Evolutionary conservation across 2,113 vertebrate species (phyloP), one percentile per base, ranked within the genome.

Genomic region (Mola mola): DNA sequence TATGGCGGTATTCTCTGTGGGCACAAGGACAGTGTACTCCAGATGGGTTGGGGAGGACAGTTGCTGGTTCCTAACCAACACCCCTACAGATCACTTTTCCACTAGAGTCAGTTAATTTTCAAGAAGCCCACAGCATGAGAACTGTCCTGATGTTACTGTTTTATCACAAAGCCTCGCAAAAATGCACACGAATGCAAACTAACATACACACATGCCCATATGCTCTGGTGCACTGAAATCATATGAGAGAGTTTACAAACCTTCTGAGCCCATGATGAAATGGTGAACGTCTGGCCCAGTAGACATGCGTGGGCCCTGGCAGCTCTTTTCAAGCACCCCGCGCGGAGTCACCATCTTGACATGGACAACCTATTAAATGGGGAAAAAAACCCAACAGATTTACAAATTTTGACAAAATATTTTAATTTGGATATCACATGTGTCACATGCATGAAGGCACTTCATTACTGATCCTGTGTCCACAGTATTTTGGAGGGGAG

Each of bases 211-310:
- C 26, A 2, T 40, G 29, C 7, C 4, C 29, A 42, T 24, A 33
- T 47, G 61, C n/a, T n/a, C 6, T 6, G 10, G 16, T 20, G 37
- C 7, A 44, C 41, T 11, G 16, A 50, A 40, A 58, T 58, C 57
- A 36, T 16, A 31, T 5, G 28, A 61, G 26, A 64, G 37, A 36
- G 16, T 20, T 2, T 28, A 38, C 82, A 60, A 92, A 99, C 97
- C 97, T 95, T 99, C 97, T 63, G 97, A 99, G 86, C 97, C 97
- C 94, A 99, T 88, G 88, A 99, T 98, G 92, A 98, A 98, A 92
- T 99, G 97, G 91, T 99, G 94, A 72, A 99, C 92, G 79, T 99
- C 97, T 1, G 97, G 97, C 68, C 97, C 97, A 0, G 93, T 96
- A 83, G 97, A 99, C 95, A 95, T 95, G 67, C 97, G 94, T 40